These are phyloP conservation scores for Calyptommatus sinebrachiatus DNA, from an alignment of 2,113 vertebrate species.

Conservation along the genomic window DNA sequence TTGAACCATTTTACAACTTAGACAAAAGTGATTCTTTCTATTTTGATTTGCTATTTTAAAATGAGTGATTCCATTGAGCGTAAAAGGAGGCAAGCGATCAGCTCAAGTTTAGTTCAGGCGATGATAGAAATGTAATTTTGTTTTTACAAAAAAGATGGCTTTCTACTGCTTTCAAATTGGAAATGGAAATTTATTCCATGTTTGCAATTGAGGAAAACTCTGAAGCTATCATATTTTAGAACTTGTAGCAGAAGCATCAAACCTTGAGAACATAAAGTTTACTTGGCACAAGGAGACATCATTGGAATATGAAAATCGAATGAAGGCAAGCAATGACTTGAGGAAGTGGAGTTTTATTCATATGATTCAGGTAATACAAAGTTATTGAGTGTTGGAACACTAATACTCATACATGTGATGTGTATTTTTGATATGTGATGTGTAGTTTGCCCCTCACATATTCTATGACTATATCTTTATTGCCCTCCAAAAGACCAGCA, in stretches of 20 bases:
- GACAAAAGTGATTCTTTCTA: neutral
- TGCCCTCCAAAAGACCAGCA: neutral
- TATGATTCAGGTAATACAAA: constrained; percentile 88
- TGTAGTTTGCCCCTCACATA: constrained; percentile 30
- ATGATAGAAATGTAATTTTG: constrained; percentile 26
- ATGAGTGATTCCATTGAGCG: neutral
- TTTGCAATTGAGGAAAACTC: constrained; percentile 67
- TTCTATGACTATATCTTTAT: neutral
- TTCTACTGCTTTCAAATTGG: constrained; percentile 55
- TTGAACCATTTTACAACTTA: neutral
- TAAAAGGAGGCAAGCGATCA: neutral
- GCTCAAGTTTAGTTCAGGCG: neutral
- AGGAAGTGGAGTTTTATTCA: constrained; percentile 92
- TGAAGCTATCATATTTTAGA: constrained; percentile 69
- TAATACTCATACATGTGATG: neutral
- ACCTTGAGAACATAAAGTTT: constrained; percentile 80
- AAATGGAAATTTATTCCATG: constrained; percentile 43
- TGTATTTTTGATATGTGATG: too few relatives aligned
- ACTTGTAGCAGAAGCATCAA: constrained; percentile 75
- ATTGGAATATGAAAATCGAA: constrained; percentile 81
- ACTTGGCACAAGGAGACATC: constrained; percentile 87
- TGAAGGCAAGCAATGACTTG: constrained; percentile 69
- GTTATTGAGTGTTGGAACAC: constrained; percentile 10
- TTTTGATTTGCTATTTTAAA: neutral
- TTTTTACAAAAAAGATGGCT: constrained; percentile 44